Conservation (phyloP, 2,797 vertebrate species). For the Nothura maculosa region DNA sequence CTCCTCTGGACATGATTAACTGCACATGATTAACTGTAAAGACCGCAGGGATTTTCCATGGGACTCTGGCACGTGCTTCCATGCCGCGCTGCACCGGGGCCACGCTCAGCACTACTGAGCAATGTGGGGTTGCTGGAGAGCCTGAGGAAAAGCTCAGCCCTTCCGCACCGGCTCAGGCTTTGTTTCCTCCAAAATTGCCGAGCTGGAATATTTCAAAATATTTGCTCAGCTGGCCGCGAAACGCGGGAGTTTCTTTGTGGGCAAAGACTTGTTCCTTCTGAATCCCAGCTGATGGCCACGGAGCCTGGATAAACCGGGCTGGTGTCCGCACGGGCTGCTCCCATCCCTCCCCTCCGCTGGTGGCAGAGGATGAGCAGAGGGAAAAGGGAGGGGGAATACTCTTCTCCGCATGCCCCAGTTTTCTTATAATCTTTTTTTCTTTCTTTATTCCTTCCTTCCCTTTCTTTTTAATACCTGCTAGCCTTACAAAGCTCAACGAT, state of each 20-base stretch:
- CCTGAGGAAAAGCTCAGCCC: neutral
- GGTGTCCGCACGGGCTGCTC: constrained; percentile 37
- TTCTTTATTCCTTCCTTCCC: neutral
- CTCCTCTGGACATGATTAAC: constrained; percentile 70
- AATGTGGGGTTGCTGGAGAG: neutral
- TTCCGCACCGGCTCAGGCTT: constrained; percentile 53
- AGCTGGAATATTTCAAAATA: constrained; percentile 62
- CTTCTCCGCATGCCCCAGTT: constrained; percentile 33
- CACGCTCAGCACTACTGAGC: neutral
- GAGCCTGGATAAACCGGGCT: constrained; percentile 55
- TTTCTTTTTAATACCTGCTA: constrained; percentile 53
- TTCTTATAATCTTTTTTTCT: neutral
- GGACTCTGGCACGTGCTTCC: constrained; percentile 18
- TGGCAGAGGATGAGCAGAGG: constrained; percentile 30
- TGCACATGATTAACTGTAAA: constrained; percentile 67
- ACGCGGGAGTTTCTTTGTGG: neutral
- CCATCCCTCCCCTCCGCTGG: constrained; percentile 46
- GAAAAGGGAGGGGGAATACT: neutral
- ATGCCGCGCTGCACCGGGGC: neutral
- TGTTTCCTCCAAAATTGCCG: constrained; percentile 53
- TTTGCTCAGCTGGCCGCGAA: constrained; percentile 56
- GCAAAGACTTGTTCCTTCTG: constrained; percentile 30
- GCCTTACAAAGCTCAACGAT: constrained; percentile 40
- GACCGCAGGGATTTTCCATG: constrained; percentile 49
- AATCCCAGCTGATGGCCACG: constrained; percentile 60